Evolutionary conservation across 2,888 invertebrate species (phyloP).

Genomic region (Eueremaeus valkanovi): DNA sequence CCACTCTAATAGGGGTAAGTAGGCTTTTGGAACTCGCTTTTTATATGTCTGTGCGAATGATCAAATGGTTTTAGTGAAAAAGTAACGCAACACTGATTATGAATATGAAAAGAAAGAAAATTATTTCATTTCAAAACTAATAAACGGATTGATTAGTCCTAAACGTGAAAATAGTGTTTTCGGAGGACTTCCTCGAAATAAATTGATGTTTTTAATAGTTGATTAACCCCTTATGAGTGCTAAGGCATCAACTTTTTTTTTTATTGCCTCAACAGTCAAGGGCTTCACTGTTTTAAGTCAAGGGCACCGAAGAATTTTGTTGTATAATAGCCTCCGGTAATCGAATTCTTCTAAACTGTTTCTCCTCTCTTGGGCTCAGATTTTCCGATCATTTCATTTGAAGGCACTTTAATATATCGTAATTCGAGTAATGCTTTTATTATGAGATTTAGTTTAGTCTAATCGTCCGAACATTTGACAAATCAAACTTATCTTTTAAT

Average conservation of each 20-base stretch:
- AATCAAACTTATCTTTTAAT: background rate
- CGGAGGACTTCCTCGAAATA: background rate
- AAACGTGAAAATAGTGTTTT: background rate
- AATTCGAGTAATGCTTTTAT: background rate
- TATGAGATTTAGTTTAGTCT: slow-evolving; percentile 1
- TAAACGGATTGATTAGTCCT: background rate
- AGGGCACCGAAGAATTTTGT: background rate
- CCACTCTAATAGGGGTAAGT: slow-evolving; percentile 31
- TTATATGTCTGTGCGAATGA: background rate
- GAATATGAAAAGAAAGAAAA: no score
- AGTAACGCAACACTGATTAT: background rate
- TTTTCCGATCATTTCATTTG: no score
- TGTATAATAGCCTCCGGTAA: background rate
- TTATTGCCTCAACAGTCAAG: slow-evolving; percentile 7
- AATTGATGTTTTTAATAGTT: slow-evolving; percentile 17
- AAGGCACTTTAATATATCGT: background rate
- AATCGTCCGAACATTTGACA: slow-evolving; percentile 9
- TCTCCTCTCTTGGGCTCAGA: background rate
- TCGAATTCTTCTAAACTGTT: background rate
- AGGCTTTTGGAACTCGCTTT: slow-evolving; percentile 18
- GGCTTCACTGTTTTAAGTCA: background rate
- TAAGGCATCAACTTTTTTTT: background rate
- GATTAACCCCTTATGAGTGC: slow-evolving; percentile 17
- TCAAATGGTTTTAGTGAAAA: background rate
- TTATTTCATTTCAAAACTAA: background rate